phyloP scores from a whole-genome alignment of 2,888 invertebrate species.

The Rosalia funebris region DNA sequence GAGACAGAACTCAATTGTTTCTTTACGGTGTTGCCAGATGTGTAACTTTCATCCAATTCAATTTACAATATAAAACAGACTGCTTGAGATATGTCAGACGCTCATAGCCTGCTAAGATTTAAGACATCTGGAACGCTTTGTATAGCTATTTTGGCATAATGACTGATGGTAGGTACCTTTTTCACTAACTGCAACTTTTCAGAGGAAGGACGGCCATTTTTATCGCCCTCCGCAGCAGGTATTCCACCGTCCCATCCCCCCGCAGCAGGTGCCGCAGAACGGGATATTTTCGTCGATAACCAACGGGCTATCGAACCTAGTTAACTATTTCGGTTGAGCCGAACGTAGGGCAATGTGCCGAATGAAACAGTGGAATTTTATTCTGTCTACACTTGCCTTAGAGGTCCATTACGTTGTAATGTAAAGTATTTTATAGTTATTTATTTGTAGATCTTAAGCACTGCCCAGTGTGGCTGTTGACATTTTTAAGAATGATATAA shows the following conservation, averaged over 20 bases:
- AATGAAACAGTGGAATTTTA: not conserved
- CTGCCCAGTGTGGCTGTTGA: not conserved
- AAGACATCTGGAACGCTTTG: too few species aligned
- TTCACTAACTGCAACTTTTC: conserved; percentile 43
- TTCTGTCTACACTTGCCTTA: conserved; percentile 12
- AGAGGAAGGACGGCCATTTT: conserved; percentile 76
- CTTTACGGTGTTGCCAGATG: too few species aligned
- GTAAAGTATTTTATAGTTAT: conserved; percentile 11
- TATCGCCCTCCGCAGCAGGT: conserved; percentile 70
- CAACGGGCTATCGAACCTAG: conserved; percentile 80
- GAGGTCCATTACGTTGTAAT: not conserved
- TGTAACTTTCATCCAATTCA: too few species aligned
- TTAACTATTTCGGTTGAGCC: conserved; percentile 73
- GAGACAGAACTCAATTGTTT: too few species aligned
- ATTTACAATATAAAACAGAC: too few species aligned
- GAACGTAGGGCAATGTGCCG: not conserved
- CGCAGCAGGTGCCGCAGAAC: conserved; percentile 63
- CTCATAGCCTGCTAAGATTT: too few species aligned
- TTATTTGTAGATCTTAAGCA: conserved; percentile 22
- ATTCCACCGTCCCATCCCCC: conserved; percentile 64
- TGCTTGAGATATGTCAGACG: too few species aligned
- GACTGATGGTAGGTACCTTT: not conserved
- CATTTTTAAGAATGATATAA: not conserved
- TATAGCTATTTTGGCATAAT: not conserved
- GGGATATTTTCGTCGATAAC: conserved; percentile 81